Evolutionary conservation across 2,888 invertebrate genomes (phyloP), one percentile per base, ranked within the genome.

Genomic region (Leucophenga maculata): DNA sequence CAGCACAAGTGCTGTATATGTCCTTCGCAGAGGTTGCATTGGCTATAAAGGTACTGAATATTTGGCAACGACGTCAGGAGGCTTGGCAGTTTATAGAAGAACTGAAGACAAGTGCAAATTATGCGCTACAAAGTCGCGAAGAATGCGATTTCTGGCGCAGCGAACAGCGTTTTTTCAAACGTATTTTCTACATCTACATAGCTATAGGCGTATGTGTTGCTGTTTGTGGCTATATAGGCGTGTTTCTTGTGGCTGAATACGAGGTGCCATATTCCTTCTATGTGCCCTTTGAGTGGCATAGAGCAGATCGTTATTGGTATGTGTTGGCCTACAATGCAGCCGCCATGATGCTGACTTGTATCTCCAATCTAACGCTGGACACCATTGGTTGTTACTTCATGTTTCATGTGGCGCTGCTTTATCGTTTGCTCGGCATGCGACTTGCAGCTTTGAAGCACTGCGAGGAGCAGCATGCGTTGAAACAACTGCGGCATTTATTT

Each of bases 241-340:
- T 76, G 0, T 64, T 80, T 0, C 39, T 79, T 1, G 78, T 73
- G 67, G 67, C 69, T 3, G 65, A 71, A 0, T 79, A 82, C 16
- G 79, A 78, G 6, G 55, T 87, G 59, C 85, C 86, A 1, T 85
- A 80, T 46, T 73, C 75, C 14, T 82, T 77, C 39, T 87, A 86
- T 72, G 78, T 86, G 66, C 87, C 85, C 8, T 87, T 88, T 52
- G 84, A 86, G 20, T 84, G 84, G 79, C 76, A 57, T 1, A 76
- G 70, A 13, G 66, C 72, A 0, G 59, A 72, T 0, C 68, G 74
- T 0, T 83, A 78, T 57, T 76, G 78, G 70, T 76, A 77, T 39
- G 84, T 81, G 44, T 86, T 77, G 70, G n/a, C 59, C 57, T 87
- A 82, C 68, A 79, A 84, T 68, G 75, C 79, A 4, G 0, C 78